phyloP scores from a whole-genome alignment of 2,888 invertebrate species.

The Euclidia mi region DNA sequence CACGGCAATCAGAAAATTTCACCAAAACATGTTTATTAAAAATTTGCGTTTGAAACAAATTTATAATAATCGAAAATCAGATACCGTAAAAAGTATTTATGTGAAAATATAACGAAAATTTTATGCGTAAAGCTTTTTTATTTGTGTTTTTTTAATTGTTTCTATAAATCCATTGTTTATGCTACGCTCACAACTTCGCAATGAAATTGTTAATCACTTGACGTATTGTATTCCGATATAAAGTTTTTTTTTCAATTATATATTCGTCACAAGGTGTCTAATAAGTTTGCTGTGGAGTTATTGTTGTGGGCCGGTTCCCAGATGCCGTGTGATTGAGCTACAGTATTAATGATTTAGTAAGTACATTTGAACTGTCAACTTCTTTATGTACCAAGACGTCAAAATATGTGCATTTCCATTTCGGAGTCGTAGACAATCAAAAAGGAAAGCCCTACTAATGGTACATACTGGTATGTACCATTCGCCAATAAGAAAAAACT shows the following conservation, averaged over 20 bases:
- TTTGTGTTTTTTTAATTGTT: constrained; percentile 34
- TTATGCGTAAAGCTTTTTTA: constrained; percentile 14
- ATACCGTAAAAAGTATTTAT: constrained; percentile 37
- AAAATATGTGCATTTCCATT: too few species aligned
- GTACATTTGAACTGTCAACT: too few species aligned
- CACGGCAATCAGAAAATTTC: constrained; percentile 11
- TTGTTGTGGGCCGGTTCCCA: constrained; percentile 40
- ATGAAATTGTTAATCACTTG: constrained; percentile 52
- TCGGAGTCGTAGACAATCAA: too few species aligned
- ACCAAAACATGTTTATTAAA: constrained; percentile 7
- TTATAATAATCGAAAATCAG: constrained; percentile 53
- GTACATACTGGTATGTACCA: too few species aligned
- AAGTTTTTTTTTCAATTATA: constrained; percentile 50
- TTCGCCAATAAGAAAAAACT: too few species aligned
- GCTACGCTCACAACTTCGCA: constrained; percentile 53
- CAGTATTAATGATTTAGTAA: too few species aligned
- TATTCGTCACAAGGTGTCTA: constrained; percentile 56
- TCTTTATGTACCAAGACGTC: too few species aligned
- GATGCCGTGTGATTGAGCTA: constrained; percentile 22
- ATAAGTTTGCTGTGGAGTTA: constrained; percentile 32
- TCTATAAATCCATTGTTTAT: constrained; percentile 55
- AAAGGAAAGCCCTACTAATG: too few species aligned
- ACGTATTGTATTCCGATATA: constrained; percentile 41
- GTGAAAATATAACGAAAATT: constrained; percentile 32
- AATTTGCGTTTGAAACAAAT: constrained; percentile 34